Percentiles rank a stretch among this genome's conserved stretches.
phyloP scores from a whole-genome alignment of 2,888 invertebrate genomes.

The Synanthedon tipuliformis region DNA sequence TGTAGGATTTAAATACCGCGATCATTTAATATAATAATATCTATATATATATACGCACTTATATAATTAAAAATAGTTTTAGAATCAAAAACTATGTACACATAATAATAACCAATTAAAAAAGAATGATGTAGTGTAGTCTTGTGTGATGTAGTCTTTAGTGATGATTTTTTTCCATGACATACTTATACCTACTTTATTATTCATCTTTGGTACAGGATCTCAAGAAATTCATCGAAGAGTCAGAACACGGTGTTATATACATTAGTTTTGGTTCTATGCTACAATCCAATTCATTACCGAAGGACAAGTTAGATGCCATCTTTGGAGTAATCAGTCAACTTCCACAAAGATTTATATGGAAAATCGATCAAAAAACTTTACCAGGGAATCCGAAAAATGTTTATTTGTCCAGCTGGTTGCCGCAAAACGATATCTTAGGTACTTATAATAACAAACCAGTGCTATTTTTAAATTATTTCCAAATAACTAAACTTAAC shows the following conservation, averaged over 20 bases:
- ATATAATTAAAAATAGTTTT: too few species aligned
- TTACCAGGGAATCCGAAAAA: slow-evolving; percentile 70
- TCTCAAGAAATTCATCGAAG: slow-evolving; percentile 73
- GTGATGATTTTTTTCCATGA: neutral
- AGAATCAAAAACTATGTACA: too few species aligned
- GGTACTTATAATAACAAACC: slow-evolving; percentile 34
- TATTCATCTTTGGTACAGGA: slow-evolving; percentile 42
- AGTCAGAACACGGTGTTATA: slow-evolving; percentile 75
- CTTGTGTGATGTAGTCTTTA: too few species aligned
- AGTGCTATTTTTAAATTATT: neutral
- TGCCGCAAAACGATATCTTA: slow-evolving; percentile 77
- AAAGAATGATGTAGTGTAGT: neutral
- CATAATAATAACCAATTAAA: too few species aligned
- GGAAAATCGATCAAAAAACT: slow-evolving; percentile 79
- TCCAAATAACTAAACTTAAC: too few species aligned
- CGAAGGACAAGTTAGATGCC: slow-evolving; percentile 66
- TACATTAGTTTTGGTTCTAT: slow-evolving; percentile 84
- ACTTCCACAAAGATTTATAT: slow-evolving; percentile 76
- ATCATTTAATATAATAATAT: too few species aligned
- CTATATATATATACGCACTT: too few species aligned
- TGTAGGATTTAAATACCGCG: too few species aligned
- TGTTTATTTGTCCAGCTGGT: slow-evolving; percentile 72
- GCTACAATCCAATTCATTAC: slow-evolving; percentile 73
- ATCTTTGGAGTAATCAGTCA: slow-evolving; percentile 72
- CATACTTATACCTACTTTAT: neutral